A percentile compares a stretch with the other conserved stretches of the same genome.
phyloP scores from a whole-genome alignment of 2,113 vertebrate genomes.

The Okapia johnstoni region DNA sequence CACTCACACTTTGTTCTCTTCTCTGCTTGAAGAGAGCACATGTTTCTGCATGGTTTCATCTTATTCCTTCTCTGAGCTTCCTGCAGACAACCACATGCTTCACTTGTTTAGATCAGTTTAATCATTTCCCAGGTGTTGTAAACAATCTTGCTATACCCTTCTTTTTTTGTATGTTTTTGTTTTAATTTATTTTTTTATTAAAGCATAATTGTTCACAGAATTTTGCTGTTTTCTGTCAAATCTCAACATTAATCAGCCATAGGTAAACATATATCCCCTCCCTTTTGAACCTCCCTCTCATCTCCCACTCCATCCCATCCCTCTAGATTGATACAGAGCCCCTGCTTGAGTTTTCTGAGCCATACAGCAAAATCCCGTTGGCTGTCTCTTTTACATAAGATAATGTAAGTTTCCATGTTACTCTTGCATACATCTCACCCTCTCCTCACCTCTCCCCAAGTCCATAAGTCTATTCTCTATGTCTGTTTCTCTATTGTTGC shows the following conservation, averaged over 20 bases:
- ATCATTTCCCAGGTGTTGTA: not conserved
- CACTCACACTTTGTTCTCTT: not conserved
- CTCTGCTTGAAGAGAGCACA: not conserved
- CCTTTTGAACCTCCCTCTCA: not conserved
- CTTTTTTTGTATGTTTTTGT: not conserved
- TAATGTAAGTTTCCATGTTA: not conserved
- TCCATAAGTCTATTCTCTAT: not conserved
- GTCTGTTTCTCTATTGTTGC: not conserved
- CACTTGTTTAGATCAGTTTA: not conserved
- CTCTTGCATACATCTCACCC: not conserved
- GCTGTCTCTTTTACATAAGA: not conserved
- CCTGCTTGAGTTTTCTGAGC: not conserved
- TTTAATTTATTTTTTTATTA: not conserved
- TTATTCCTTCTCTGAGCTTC: not conserved
- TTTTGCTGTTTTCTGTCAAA: not conserved
- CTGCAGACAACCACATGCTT: not conserved
- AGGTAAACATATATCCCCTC: not conserved
- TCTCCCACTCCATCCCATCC: not conserved
- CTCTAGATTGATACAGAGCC: not conserved
- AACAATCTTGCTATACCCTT: not conserved
- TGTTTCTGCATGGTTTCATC: not conserved
- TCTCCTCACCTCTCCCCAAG: not conserved
- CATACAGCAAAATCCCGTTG: not conserved
- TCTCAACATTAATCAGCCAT: not conserved
- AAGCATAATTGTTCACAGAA: not conserved